Evolutionary conservation across 2,113 vertebrate genomes (phyloP), one percentile per base, ranked within the genome.

Genomic region (Periophthalmus modestus): DNA sequence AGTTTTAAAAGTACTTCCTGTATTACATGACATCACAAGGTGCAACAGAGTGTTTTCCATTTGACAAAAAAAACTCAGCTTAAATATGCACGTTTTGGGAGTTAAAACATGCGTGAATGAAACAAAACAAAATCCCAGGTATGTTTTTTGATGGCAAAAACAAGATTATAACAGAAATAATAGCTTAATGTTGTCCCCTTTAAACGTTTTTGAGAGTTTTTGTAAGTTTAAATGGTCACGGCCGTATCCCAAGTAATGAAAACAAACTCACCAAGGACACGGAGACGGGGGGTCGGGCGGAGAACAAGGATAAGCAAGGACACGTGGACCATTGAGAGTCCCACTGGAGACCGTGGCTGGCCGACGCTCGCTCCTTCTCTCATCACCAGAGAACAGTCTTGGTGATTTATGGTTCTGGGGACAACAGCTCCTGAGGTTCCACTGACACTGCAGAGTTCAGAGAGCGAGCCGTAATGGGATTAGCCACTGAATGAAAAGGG

Each of bases 401-500:
- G 87, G 75, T 72, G 88, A 88, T 89, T 87, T 78, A 84, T 79
- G 66, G 39, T 72, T 82, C 73, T 54, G 14, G 46, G 79, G 71
- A 83, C 74, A 55, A 24, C 61, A 50, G 55, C 71, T 81, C 70
- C 74, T 82, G 74, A 72, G 82, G 84, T 77, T 87, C 76, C 71
- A 61, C 1, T 63, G 70, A 80, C 84, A 84, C 78, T 7, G 65
- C 79, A 34, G 72, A 74, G 75, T 74, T 77, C 84, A 68, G 68
- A 76, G 74, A 80, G 78, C 75, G 66, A 80, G 43, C 71, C 71
- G 78, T 85, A 81, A 90, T 85, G 77, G 76, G 73, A 88, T 91
- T 87, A 89, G 73, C 73, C 77, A 72, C 52, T 80, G 79, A 82
- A 80, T 81, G 65, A 75, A 80, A 65, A 80, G 70, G 71, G 54